Evolutionary conservation across 2,797 vertebrate genomes (phyloP), one percentile per base, ranked within the genome.

Genomic region (Aviceda cuculoides): DNA sequence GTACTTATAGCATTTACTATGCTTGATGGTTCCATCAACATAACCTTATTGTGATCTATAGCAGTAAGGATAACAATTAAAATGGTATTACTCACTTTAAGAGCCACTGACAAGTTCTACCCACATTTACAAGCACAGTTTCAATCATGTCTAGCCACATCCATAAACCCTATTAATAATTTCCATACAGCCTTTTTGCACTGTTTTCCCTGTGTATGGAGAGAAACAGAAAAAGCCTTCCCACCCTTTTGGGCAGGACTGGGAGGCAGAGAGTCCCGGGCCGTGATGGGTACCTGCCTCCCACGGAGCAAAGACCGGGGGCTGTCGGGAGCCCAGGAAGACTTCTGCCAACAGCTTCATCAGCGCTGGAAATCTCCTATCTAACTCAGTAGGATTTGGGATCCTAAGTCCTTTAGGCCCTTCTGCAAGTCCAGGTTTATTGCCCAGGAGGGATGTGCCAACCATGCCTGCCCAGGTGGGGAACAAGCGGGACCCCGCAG

Each of bases 11-110:
- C 88, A 80, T 84, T 95, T 94, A 87, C 85, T 87, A 16, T 89
- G 90, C 93, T 90, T 92, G 86, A 95, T 93, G 52, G 83, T 89
- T 92, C 86, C 71, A 95, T 92, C 93, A 89, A 33, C 87, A 82
- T 62, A 94, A 81, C 72, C 89, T 95, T 75, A 88, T 58, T 94
- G 94, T 94, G 82, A 95, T 96, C 90, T 93, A 94, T 56, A 93
- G 89, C 85, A 90, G 77, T 6, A 77, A 89, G 87, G 59, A 81
- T 31, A n/a, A 93, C 86, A 86, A 94, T 93, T 93, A 91, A 90
- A 87, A 90, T n/a, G 58, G 39, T 94, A 94, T 94, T 90, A 90
- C 50, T 95, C 91, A 93, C 11, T 89, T 89, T 82, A 95, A 89
- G 58, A 94, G 73, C 52, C 63, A 55, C 88, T 93, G 90, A 73